Base-by-base conservation (phyloP, 2,113 vertebrate genomes). In the Hydrochoerus hydrochaeris region DNA sequence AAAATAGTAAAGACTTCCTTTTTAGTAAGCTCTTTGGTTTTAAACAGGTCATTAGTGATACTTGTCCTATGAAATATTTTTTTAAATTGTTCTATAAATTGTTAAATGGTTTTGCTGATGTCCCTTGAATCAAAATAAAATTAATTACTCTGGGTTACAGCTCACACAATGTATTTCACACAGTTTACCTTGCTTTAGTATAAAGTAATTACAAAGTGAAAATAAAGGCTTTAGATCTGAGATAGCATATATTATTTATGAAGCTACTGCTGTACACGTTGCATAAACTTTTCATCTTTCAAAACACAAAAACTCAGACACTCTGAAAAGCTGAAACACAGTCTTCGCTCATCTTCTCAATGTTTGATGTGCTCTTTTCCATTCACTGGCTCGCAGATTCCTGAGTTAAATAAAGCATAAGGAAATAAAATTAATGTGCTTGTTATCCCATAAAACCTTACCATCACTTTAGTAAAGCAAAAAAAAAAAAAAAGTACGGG, bases 371-470 rank as follows among this genome's bases (percentile, higher is more conserved):
- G n/a, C 41, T 44, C 65, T 94, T 85, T 73, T 67, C 69, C 41
- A 86, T 94, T 93, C 71, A 19, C 14, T 93, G 78, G 4, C 11
- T 88, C 69, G 32, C 14, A 49, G 80, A 67, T 6, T 97, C 95
- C 98, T 99, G 94, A 65, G 97, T 96, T 86, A 92, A 97, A 97
- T 24, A 95, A 44, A 97, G 86, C 1, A 98, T 73, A 96, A 26
- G 78, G 35, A 95, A 81, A 77, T 22, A 77, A 52, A 73, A 88
- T 96, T 71, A 97, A 75, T 60, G 10, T 49, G 22, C 44, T 54
- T 12, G 12, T 16, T 86, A 26, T 46, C 69, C 35, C 49, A 9
- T 13, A 52, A 35, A 35, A 91, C 58, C 35, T 78, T 62, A 28
- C 46, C 24, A 69, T 63, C 46, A 73, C 58, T 88, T 78, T 54